phyloP scores from a whole-genome alignment of 2,888 invertebrate species.

The Toxonevra muliebris region DNA sequence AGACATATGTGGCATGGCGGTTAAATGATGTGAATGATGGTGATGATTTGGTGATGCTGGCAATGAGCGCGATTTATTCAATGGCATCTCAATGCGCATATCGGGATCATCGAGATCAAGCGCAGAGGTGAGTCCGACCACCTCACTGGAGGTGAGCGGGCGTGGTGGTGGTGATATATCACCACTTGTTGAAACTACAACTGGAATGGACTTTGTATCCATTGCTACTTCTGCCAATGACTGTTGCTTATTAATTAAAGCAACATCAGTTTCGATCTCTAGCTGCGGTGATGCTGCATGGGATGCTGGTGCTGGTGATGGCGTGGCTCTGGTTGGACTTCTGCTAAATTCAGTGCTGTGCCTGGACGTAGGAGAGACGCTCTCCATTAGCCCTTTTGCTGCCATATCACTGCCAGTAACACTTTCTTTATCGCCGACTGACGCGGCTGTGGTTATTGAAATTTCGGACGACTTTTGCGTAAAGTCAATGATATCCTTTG shows the following conservation, averaged over 20 bases:
- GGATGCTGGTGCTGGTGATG: neutral
- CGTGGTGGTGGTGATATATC: conserved; percentile 59
- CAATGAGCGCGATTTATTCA: conserved; percentile 58
- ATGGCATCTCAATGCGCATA: conserved; percentile 44
- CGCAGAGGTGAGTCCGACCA: conserved; percentile 50
- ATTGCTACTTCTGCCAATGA: neutral
- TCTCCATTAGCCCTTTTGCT: too few species aligned
- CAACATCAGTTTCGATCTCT: conserved; percentile 25
- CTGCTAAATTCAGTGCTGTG: neutral
- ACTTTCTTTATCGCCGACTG: conserved; percentile 1
- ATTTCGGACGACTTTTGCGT: conserved; percentile 43
- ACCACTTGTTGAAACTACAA: conserved; percentile 21
- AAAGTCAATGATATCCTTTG: conserved; percentile 58
- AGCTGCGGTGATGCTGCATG: neutral
- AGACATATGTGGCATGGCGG: conserved; percentile 45
- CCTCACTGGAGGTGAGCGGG: conserved; percentile 57
- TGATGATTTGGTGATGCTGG: conserved; percentile 56
- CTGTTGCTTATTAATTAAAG: conserved; percentile 8
- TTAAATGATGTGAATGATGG: conserved; percentile 24
- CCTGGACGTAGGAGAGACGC: neutral
- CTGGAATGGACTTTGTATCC: neutral
- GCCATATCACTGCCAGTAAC: conserved; percentile 7
- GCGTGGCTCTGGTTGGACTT: too few species aligned
- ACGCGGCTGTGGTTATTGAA: conserved; percentile 12
- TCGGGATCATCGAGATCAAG: conserved; percentile 46